Evolutionary conservation across 2,888 invertebrate species (phyloP).

Genomic region (Diogma glabrata): DNA sequence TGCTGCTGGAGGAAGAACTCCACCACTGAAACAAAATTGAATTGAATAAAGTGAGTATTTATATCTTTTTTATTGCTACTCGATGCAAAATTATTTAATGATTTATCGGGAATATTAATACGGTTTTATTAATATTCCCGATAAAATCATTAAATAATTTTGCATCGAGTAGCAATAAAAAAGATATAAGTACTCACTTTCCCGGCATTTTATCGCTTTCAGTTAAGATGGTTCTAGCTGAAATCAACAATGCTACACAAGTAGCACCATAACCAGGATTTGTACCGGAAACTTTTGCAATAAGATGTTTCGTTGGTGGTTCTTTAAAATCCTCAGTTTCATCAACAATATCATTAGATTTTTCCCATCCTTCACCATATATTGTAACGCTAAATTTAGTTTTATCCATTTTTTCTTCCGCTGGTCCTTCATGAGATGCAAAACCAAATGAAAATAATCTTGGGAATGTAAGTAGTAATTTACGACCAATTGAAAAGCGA

Average conservation of each 20-base stretch:
- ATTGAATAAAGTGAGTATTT: slow-evolving; percentile 10
- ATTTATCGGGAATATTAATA: background rate
- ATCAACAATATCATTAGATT: slow-evolving; percentile 43
- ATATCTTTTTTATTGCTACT: background rate
- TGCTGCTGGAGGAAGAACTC: slow-evolving; percentile 74
- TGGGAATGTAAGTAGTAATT: slow-evolving; percentile 55
- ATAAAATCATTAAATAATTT: background rate
- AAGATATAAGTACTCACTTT: too few species aligned
- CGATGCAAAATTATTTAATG: background rate
- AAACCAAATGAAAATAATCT: slow-evolving; percentile 59
- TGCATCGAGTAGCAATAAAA: background rate
- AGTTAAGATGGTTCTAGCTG: slow-evolving; percentile 62
- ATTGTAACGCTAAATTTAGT: slow-evolving; percentile 56
- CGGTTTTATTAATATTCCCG: too few species aligned
- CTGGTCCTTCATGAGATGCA: slow-evolving; percentile 54
- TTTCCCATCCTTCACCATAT: slow-evolving; percentile 67
- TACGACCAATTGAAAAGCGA: slow-evolving; percentile 49
- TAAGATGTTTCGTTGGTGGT: slow-evolving; percentile 51
- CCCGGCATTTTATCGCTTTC: slow-evolving; percentile 66
- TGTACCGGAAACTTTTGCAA: slow-evolving; percentile 41
- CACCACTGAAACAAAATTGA: slow-evolving; percentile 53
- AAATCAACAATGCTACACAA: slow-evolving; percentile 55
- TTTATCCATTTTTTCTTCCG: slow-evolving; percentile 45
- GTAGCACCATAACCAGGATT: slow-evolving; percentile 70
- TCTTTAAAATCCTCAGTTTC: slow-evolving; percentile 38